A percentile compares a stretch with the other conserved stretches of the same genome.
phyloP scores from a whole-genome alignment of 2,113 vertebrate species.

The Aleadryas rufinucha region DNA sequence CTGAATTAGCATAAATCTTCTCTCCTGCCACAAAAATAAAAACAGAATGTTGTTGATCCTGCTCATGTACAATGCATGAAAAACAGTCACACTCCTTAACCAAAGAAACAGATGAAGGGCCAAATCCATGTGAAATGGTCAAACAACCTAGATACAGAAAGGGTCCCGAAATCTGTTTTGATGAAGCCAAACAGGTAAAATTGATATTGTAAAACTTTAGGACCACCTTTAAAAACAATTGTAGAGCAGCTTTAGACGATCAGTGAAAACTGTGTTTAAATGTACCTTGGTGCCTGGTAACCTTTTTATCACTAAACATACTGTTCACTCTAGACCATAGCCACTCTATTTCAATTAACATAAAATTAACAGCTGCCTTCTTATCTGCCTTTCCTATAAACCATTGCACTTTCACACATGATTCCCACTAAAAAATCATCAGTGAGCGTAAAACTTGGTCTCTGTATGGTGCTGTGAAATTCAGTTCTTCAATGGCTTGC shows the following conservation, averaged over 20 bases:
- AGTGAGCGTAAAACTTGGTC: background rate
- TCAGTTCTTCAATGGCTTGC: background rate
- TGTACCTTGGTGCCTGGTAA: background rate
- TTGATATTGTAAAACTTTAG: background rate
- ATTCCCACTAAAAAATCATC: background rate
- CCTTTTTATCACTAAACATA: constrained; percentile 34
- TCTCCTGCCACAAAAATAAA: background rate
- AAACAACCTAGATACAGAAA: constrained; percentile 93
- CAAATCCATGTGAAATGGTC: constrained; percentile 92
- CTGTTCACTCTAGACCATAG: constrained; percentile 44
- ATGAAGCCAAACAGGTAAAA: constrained; percentile 90
- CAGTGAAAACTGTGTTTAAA: background rate
- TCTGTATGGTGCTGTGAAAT: background rate
- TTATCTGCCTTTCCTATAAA: constrained; percentile 62
- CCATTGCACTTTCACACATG: constrained; percentile 78
- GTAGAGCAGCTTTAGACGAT: background rate
- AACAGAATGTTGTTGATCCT: background rate
- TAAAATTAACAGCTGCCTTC: constrained; percentile 66
- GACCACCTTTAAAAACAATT: background rate
- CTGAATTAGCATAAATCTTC: background rate
- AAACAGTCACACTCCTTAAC: constrained; percentile 70
- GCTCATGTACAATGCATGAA: background rate
- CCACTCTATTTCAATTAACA: constrained; percentile 60
- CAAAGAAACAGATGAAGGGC: constrained; percentile 84
- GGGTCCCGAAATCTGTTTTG: constrained; percentile 94